Base-by-base conservation (phyloP, 2,888 invertebrate species). In the Clanis bilineata region DNA sequence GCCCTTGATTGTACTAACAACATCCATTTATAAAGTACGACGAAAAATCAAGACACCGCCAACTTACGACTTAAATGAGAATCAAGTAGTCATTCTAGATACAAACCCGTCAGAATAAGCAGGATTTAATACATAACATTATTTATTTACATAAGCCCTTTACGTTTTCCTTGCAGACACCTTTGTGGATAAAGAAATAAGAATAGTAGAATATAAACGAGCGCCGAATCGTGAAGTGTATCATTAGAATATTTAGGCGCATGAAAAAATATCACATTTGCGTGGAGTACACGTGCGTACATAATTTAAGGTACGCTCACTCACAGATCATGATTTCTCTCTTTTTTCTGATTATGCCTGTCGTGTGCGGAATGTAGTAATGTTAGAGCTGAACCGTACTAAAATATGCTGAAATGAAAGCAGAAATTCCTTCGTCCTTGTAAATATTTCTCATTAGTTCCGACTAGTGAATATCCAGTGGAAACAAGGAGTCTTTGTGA, bases 231-330 rank as follows among this genome's bases (percentile, higher is more conserved):
- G 54, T 59, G 32, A 54, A 43, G 54, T 45, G 41, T 54, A 54
- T 54, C 41, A 59, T 59, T 54, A 43, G 54, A 59, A 59, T 59
- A 59, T 59, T 59, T 59, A 54, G 36, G 43, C 22, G 41, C 54
- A 55, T 59, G 28, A 43, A 54, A 54, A 51, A 58, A 32, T 23
- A 45, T 43, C n/a, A n/a, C 41, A 59, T 54, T 51, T 54, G 28
- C 47, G 51, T 15, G 10, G 25, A 28, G 51, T 38, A 54, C 54
- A 59, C 59, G 54, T 54, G 54, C 54, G 43, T 55, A 39, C 25
- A 41, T 59, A 54, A 43, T 59, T 54, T 23, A 59, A 59, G 51
- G 54, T 43, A 59, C 54, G 41, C 28, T 59, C 54, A 32, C 59
- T 43, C 54, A 22, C 28, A 59, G 43, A 54, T 58, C 54, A 41